Percentiles rank a stretch among this genome's conserved stretches.
phyloP scores from a whole-genome alignment of 2,797 vertebrate species.

The Lithobates pipiens region DNA sequence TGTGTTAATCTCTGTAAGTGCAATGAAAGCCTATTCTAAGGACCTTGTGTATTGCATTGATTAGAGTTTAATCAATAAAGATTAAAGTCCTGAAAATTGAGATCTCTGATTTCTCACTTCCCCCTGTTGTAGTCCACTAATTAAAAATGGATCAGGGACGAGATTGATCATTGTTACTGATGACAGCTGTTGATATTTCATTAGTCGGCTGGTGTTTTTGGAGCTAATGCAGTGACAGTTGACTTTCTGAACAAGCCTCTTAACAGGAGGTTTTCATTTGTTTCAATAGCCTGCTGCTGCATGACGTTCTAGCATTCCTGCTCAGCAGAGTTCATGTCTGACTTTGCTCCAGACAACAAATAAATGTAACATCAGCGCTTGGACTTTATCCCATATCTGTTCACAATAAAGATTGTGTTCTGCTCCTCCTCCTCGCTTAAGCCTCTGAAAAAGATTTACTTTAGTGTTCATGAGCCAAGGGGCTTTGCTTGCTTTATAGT shows the following conservation, averaged over 20 bases:
- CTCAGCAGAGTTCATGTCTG: conserved; percentile 48
- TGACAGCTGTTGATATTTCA: background rate
- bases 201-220: background rate
- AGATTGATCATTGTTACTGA: background rate
- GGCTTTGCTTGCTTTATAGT: conserved; percentile 45
- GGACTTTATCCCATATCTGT: conserved; percentile 67
- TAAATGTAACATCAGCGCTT: conserved; percentile 60
- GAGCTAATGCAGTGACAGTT: background rate
- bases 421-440: conserved; percentile 56
- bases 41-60: background rate
- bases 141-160: background rate
- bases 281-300: conserved; percentile 35
- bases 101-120: background rate
- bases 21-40: background rate
- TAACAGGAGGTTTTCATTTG: conserved; percentile 46
- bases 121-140: background rate
- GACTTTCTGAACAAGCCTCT: conserved; percentile 2
- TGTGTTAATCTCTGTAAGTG: background rate
- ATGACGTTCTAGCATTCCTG: conserved; percentile 39
- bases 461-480: conserved; percentile 63
- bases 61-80: conserved; percentile 7
- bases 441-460: conserved; percentile 67
- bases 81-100: background rate
- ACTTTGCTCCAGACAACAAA: conserved; percentile 54
- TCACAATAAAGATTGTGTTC: conserved; percentile 59